A percentile compares a stretch with the other conserved stretches of the same genome.
Conservation (phyloP, 1,140 invertebrate species). For the Lycorma delicatula region DNA sequence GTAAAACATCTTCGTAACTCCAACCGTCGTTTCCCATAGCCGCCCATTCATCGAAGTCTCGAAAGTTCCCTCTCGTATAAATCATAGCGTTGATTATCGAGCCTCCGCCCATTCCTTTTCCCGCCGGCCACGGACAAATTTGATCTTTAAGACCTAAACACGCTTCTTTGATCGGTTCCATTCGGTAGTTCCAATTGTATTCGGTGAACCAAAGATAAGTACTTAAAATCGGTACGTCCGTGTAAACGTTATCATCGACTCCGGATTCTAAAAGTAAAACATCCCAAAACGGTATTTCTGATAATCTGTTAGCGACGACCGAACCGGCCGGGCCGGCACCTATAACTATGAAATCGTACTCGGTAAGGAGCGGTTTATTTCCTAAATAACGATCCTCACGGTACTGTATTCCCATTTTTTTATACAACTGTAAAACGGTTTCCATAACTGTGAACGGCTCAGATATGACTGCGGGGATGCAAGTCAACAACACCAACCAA, state of each 20-base stretch:
- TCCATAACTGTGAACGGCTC: not conserved
- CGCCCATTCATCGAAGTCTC: slow-evolving; percentile 69
- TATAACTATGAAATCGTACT: slow-evolving; percentile 35
- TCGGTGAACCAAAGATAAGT: slow-evolving; percentile 44
- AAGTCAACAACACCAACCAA: too few species aligned
- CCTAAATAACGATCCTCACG: slow-evolving; percentile 25
- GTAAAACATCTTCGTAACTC: slow-evolving; percentile 46
- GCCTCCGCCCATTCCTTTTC: slow-evolving; percentile 59
- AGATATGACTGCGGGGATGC: not conserved
- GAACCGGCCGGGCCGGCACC: slow-evolving; percentile 49
- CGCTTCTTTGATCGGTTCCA: slow-evolving; percentile 50
- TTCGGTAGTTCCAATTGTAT: slow-evolving; percentile 60
- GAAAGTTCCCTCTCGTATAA: slow-evolving; percentile 71
- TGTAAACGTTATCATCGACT: slow-evolving; percentile 55
- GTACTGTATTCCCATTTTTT: slow-evolving; percentile 20
- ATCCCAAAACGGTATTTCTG: slow-evolving; percentile 39
- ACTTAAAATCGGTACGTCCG: slow-evolving; percentile 48
- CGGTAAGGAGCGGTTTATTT: slow-evolving; percentile 24
- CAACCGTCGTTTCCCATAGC: slow-evolving; percentile 55
- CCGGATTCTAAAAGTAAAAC: slow-evolving; percentile 54
- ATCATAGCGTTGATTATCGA: slow-evolving; percentile 80
- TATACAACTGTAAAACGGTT: slow-evolving; percentile 19
- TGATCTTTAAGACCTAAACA: slow-evolving; percentile 44
- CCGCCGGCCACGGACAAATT: slow-evolving; percentile 48
- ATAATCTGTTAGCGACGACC: slow-evolving; percentile 48